These are phyloP conservation scores for Sarcophaga peregrina DNA, from an alignment of 1,140 invertebrate species.

Conservation along the genomic window DNA sequence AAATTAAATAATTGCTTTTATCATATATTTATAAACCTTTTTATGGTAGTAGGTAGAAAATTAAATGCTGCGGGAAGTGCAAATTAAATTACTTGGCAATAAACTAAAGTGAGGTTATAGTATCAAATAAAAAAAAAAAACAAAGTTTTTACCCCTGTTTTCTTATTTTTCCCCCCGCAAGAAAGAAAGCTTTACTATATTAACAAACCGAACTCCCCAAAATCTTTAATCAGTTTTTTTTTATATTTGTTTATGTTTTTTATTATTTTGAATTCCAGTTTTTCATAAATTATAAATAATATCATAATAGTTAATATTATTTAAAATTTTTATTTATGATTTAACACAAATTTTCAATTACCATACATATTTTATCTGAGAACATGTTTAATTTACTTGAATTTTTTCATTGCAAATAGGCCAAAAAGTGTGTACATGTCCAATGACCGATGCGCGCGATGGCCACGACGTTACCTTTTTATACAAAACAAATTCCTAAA, in stretches of 20 bases:
- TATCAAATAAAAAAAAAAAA: too few species aligned
- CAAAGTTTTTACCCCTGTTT: too few species aligned
- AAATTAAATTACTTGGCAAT: too few species aligned
- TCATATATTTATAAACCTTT: too few species aligned
- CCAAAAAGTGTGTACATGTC: constrained; percentile 67
- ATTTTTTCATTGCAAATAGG: constrained; percentile 67
- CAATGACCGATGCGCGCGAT: constrained; percentile 67
- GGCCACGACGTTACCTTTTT: constrained; percentile 56
- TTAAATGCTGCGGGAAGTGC: too few species aligned
- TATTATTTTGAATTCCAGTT: not conserved
- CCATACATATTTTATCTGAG: constrained; percentile 44
- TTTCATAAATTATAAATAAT: not conserved
- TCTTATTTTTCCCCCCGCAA: not conserved
- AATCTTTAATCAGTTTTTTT: too few species aligned
- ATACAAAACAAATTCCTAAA: constrained; percentile 52
- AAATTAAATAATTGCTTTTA: too few species aligned
- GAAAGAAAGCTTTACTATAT: too few species aligned
- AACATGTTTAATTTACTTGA: constrained; percentile 65
- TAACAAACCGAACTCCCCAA: not conserved
- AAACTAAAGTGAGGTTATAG: too few species aligned
- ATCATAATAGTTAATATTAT: constrained; percentile 11
- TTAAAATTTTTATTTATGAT: constrained; percentile 43
- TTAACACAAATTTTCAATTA: constrained; percentile 40
- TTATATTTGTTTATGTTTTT: too few species aligned
- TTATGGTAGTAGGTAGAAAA: too few species aligned